Evolutionary conservation across 2,888 invertebrate genomes (phyloP).

Genomic region (Lycophotia porphyrea): DNA sequence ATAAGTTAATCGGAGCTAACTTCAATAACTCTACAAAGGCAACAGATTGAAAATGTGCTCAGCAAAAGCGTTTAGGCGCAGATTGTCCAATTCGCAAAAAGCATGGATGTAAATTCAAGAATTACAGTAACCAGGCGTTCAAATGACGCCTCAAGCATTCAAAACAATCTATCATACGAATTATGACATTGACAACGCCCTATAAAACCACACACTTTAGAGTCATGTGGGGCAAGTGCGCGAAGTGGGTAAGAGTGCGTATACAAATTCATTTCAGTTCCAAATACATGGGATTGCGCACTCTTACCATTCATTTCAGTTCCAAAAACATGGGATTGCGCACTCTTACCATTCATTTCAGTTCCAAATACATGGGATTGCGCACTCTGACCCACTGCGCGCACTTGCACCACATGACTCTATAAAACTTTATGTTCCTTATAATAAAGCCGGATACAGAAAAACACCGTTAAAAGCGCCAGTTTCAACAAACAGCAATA

Average conservation of each 20-base stretch:
- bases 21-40: not conserved
- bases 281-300: no score
- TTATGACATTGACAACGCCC: not conserved
- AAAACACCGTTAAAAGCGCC: not conserved
- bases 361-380: no score
- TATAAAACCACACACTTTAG: not conserved
- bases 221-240: no score
- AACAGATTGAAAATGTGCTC: not conserved
- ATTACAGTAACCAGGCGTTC: not conserved
- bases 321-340: no score
- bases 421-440: not conserved
- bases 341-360: no score
- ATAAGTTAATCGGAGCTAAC: not conserved
- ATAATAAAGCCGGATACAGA: not conserved
- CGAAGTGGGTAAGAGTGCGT: no score
- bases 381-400: no score
- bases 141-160: not conserved
- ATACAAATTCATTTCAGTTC: no score
- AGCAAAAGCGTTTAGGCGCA: not conserved
- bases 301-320: no score
- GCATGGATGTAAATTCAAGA: not conserved
- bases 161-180: not conserved
- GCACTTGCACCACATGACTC: no score
- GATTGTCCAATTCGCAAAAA: no score
- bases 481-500: not conserved